Evolutionary conservation across 1,140 invertebrate species (phyloP), one percentile per base, ranked within the genome.

Genomic region (Procambarus virginalis): DNA sequence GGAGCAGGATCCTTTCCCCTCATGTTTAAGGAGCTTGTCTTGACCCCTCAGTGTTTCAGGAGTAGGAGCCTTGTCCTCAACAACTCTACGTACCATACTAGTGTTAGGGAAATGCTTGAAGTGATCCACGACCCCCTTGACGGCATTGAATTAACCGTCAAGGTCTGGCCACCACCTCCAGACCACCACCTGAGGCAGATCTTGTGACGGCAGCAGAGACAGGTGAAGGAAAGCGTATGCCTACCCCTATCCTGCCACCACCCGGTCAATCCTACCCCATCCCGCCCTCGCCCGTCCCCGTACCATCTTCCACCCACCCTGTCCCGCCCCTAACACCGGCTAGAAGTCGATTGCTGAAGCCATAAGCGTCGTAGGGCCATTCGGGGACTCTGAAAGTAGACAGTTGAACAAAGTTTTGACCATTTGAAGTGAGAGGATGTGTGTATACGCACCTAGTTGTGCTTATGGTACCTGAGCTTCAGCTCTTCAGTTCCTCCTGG

Each of bases 361-460:
- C 77, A 78, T 78, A 49, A 78, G 51, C 77, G 77, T 78, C 49
- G 46, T 48, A 78, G 77, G 77, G 51, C 77, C 77, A 78, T 78
- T 78, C 2, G 20, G 77, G 51, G 45, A 78, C 77, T 22, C 46
- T 20, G 51, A 9, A 78, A 46, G 22, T 17, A 46, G 17, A 22
- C 17, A 22, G 46, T 49, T 51, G 20, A 49, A 20, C 14, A 78
- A 78, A 51, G 17, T 78, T 20, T 68, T 0, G 1, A 14, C 10
- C 64, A 68, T 17, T 68, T 68, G 1, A 4, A 17, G 68, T 83
- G 48, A 46, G 46, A 78, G 55, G 55, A 20, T 85, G n/a, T 76
- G 84, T 85, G n/a, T 85, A 48, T 86, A 45, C 76, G 22, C 51
- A 46, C 6, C 12, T 58, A 77, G 58, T 68, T 86, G 34, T 79